Evolutionary conservation across 1,140 invertebrate species (phyloP), one percentile per base, ranked within the genome.

Genomic region (Temnothorax longispinosus): DNA sequence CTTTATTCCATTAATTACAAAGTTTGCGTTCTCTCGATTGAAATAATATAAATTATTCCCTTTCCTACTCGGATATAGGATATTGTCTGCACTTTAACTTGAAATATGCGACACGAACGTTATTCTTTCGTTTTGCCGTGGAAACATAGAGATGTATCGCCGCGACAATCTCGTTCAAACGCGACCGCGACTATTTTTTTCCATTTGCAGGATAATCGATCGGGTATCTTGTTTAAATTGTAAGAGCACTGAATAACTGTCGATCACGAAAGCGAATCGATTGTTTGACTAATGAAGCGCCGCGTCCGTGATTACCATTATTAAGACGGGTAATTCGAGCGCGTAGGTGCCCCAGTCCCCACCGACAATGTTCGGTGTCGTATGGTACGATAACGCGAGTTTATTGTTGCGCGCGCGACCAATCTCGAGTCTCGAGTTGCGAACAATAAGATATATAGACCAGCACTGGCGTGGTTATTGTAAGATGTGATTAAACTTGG

Each of bases 401-500:
- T 82, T 84, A 84, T 60, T 84, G 69, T 47, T 47, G 32, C 54
- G 35, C 27, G 41, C 35, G 15, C 67, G 27, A 21, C 18, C 41
- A 13, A 10, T 0, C 15, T 54, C 52, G 52, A 54, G 54, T 74
- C 54, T 84, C 80, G 38, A 21, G 69, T 75, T 60, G 41, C 80
- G 27, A 75, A 74, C 54, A 75, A 62, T 74, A 75, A 84, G 78
- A 69, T 41, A 27, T 32, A 75, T 21, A 58, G 4, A 58, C 18
- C 3, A 38, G 3, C 35, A 38, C 54, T 44, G 47, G 69, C 35
- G 72, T 13, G 54, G 21, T 75, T 75, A 75, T 50, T 58, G 35
- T 60, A 60, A 47, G 32, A 74, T 60, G 41, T 21, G 80, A 75
- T 84, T 84, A 84, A 84, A 84, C 80, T 84, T 60, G 69, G 54